Evolutionary conservation across 1,140 invertebrate species (phyloP), one percentile per base, ranked within the genome.

Genomic region (Rhagoletis zephyria): DNA sequence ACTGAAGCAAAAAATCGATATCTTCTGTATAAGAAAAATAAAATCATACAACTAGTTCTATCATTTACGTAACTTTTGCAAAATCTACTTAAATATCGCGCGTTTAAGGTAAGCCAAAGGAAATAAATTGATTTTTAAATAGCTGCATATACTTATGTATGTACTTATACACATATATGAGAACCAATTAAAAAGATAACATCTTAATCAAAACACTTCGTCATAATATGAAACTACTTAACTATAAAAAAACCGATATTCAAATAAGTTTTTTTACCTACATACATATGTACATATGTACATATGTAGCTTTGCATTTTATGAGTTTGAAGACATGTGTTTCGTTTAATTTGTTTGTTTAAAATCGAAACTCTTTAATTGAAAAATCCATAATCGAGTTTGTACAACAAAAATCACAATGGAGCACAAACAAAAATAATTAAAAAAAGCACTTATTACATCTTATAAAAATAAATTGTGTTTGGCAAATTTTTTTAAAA

Each of bases 401-500:
- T 19, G n/a, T 40, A 30, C 64, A 65, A 30, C 61, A 30, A 6
- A 19, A 30, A 6, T 40, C 30, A 7, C 3, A 30, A 30, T 30
- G 30, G 0, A 30, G 30, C 30, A 30, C 30, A 30, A 30, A 30
- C 30, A 30, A 30, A 30, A 30, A 30, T 30, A 30, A 30, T 30
- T 30, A 30, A 30, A 67, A n/a, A 67, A 60, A 12, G 6, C 12
- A 7, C 9, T 0, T 16, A n/a, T 63, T 63, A 63, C 5, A 63
- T 7, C 61, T 63, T 63, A 16, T 48, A 42, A 45, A 56, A 56
- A 56, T 10, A 10, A 70, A 9, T 70, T 12, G 67, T 12, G 48
- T 70, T 70, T 70, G 42, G 40, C 67, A 70, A 70, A 70, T 70
- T 70, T 70, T n/a, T 70, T 45, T 14, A 14, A 12, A 12, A 63